Evolutionary conservation across 1,140 invertebrate species (phyloP), one percentile per base, ranked within the genome.

Genomic region (Frieseomelitta varia): DNA sequence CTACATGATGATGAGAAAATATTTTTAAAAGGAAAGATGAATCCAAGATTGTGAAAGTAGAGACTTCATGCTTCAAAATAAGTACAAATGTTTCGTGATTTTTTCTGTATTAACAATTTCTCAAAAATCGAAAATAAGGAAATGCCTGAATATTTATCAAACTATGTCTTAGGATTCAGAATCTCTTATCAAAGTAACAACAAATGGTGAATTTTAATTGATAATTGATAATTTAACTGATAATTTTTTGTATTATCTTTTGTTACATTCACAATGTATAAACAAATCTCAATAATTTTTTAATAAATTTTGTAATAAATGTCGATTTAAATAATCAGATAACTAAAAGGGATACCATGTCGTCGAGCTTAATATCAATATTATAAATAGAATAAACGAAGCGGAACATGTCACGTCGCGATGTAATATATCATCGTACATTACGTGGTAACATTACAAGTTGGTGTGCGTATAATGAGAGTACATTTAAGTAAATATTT

Each of bases 381-480:
- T 61, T 68, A 12, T 24, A 61, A 74, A 68, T 81, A 51, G 51
- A 81, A 80, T 74, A 74, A 74, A 75, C 12, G 61, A 75, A 75
- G 34, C n/a, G 61, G 69, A 81, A 74, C 71, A 19, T 30, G 51
- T 85, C 81, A 85, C 84, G 71, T 81, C 84, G 81, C 21, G 58
- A 39, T n/a, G 12, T 75, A 81, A 85, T 81, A 74, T 81, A 78
- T 81, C 71, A 85, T 15, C 53, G 63, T 67, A 68, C 83, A 85
- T 85, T 78, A 30, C 2, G 2, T 78, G 82, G 77, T 84, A 63
- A 27, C 77, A 19, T 34, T 55, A 51, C 55, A 69, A 61, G 10
- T 47, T 39, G 21, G 53, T 81, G 71, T 63, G 71, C 78, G 71
- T 75, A 17, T n/a, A n/a, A 27, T 65, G 34, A 75, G 27, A 53